Conservation (phyloP, 2,888 invertebrate genomes). For the Oxyteleia sp. region DNA sequence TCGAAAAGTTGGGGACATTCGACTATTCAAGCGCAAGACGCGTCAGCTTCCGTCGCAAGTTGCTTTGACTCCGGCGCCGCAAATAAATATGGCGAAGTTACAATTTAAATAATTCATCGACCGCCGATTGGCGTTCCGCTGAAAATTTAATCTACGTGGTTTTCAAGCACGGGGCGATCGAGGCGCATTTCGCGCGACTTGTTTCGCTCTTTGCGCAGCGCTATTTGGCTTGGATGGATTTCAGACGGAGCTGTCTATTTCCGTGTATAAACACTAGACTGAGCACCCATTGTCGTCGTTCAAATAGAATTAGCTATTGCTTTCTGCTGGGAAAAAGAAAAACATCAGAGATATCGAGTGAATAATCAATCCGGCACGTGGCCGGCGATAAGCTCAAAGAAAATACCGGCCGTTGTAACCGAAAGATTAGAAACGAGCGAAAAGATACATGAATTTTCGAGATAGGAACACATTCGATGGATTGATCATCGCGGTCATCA, state of each 20-base stretch:
- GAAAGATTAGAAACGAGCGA: slow-evolving; percentile 41
- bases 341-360: slow-evolving; percentile 36
- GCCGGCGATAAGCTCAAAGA: slow-evolving; percentile 41
- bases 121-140: no score
- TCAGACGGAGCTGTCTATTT: slow-evolving; percentile 57
- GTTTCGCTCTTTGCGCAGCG: slow-evolving; percentile 39
- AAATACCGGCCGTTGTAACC: slow-evolving; percentile 16
- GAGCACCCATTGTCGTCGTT: slow-evolving; percentile 59
- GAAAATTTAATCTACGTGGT: background rate
- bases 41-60: slow-evolving; percentile 9
- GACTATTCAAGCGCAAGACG: no score
- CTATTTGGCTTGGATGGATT: slow-evolving; percentile 61
- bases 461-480: slow-evolving; percentile 35
- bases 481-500: slow-evolving; percentile 8
- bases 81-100: background rate
- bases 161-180: slow-evolving; percentile 12
- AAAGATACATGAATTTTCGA: slow-evolving; percentile 43
- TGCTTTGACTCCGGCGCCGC: slow-evolving; percentile 4
- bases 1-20: slow-evolving; percentile 35
- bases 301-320: slow-evolving; percentile 62
- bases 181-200: slow-evolving; percentile 27
- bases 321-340: slow-evolving; percentile 54
- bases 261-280: slow-evolving; percentile 54
- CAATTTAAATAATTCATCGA: slow-evolving; percentile 5
- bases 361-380: slow-evolving; percentile 64